phyloP scores from a whole-genome alignment of 1,140 invertebrate species.

The Cydia amplana region DNA sequence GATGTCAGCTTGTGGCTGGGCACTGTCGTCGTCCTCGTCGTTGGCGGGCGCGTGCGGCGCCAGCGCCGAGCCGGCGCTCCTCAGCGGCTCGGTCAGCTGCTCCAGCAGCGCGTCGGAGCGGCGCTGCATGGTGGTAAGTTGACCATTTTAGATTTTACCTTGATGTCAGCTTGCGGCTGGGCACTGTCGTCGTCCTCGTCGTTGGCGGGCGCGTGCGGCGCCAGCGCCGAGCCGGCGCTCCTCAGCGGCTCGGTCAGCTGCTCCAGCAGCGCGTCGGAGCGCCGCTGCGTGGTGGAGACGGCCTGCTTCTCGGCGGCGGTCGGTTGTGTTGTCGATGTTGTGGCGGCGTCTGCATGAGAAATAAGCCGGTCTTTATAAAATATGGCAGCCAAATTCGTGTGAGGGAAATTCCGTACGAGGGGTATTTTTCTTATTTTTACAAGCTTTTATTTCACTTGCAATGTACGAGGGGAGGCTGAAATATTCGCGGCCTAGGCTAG shows the following conservation, averaged over 20 bases:
- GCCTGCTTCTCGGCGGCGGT: conserved; percentile 59
- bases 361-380: not conserved
- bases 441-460: too few relatives aligned
- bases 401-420: too few relatives aligned
- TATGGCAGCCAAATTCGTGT: too few relatives aligned
- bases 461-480: too few relatives aligned
- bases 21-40: too few relatives aligned
- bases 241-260: conserved; percentile 70
- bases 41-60: not conserved
- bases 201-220: conserved; percentile 39
- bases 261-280: conserved; percentile 72
- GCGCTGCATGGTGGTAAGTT: conserved; percentile 64
- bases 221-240: conserved; percentile 53
- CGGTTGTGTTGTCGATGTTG: conserved; percentile 63
- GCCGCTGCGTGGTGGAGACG: conserved; percentile 62
- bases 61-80: conserved; percentile 55
- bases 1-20: too few relatives aligned
- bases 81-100: conserved; percentile 70
- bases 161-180: conserved; percentile 63
- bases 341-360: conserved; percentile 53
- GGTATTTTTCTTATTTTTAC: too few relatives aligned
- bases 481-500: too few relatives aligned
- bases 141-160: conserved; percentile 46
- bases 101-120: conserved; percentile 73
- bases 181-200: conserved; percentile 59